A percentile compares a stretch with the other conserved stretches of the same genome.
Evolutionary conservation across 2,888 invertebrate genomes (phyloP).

Genomic region (Drosophila atripex): DNA sequence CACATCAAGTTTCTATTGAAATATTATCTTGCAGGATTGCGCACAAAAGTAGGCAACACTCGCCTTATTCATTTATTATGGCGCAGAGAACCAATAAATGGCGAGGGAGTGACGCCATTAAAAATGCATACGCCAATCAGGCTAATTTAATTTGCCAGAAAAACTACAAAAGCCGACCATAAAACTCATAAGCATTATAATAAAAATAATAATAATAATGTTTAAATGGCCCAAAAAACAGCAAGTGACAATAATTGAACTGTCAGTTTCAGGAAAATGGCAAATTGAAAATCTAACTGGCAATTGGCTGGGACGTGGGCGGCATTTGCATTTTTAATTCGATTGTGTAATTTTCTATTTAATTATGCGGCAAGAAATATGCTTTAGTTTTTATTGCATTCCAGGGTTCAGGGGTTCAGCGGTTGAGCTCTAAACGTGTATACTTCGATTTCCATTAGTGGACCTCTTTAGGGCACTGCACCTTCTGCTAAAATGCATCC

Average conservation of each 20-base stretch:
- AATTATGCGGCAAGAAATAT: slow-evolving; percentile 22
- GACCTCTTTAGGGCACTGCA: neutral
- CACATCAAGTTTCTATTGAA: slow-evolving; percentile 71
- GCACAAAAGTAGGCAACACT: too few species aligned
- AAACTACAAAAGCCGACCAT: slow-evolving; percentile 9
- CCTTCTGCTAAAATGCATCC: slow-evolving; percentile 34
- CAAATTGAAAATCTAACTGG: slow-evolving; percentile 31
- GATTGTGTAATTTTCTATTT: slow-evolving; percentile 31
- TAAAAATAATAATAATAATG: neutral
- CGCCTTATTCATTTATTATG: slow-evolving; percentile 54
- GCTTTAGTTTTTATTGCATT: too few species aligned
- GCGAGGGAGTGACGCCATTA: slow-evolving; percentile 30
- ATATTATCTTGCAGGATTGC: slow-evolving; percentile 42
- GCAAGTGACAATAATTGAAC: slow-evolving; percentile 25
- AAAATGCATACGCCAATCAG: slow-evolving; percentile 65
- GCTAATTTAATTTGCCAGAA: slow-evolving; percentile 62
- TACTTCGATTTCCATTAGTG: slow-evolving; percentile 4
- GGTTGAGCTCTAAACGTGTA: too few species aligned
- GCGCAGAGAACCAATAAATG: slow-evolving; percentile 7
- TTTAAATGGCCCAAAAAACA: too few species aligned
- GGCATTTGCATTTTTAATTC: slow-evolving; percentile 33
- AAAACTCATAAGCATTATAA: slow-evolving; percentile 7
- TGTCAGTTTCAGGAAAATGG: slow-evolving; percentile 35
- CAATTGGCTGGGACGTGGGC: neutral
- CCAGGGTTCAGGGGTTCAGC: too few species aligned